phyloP scores from a whole-genome alignment of 2,113 vertebrate genomes.

The Laterallus jamaicensis region DNA sequence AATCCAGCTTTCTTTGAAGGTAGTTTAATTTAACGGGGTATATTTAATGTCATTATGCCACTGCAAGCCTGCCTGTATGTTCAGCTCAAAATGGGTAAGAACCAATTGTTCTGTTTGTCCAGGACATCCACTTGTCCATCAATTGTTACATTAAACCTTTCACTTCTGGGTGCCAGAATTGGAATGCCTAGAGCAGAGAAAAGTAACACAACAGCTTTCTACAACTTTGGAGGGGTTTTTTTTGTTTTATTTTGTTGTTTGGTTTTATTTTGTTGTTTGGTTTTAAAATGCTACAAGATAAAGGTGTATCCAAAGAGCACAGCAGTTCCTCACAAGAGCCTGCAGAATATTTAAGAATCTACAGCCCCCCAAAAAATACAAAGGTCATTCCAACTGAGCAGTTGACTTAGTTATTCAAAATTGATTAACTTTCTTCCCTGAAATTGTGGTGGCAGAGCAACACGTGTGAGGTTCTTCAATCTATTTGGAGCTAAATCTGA shows the following conservation, averaged over 20 bases:
- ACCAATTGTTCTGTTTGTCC: not conserved
- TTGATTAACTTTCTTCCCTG: slow-evolving; percentile 69
- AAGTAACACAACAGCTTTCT: not conserved
- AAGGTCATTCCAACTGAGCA: not conserved
- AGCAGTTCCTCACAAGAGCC: not conserved
- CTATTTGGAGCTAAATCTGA: slow-evolving; percentile 61
- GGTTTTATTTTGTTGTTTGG: not conserved
- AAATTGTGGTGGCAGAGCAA: slow-evolving; percentile 47
- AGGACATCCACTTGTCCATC: not conserved
- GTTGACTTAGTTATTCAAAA: slow-evolving; percentile 65
- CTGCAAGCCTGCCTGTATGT: not conserved
- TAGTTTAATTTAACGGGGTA: slow-evolving; percentile 35
- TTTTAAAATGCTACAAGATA: not conserved
- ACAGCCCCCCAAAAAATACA: not conserved
- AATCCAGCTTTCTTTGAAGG: slow-evolving; percentile 36
- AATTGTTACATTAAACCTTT: not conserved
- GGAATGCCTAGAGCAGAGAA: not conserved
- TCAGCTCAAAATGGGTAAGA: slow-evolving; percentile 39
- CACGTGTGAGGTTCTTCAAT: slow-evolving; percentile 53
- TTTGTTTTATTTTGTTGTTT: not conserved
- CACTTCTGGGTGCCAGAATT: not conserved
- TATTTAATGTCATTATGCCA: slow-evolving; percentile 55
- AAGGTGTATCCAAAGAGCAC: not conserved
- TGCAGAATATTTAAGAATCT: not conserved
- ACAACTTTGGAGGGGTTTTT: not conserved